Conservation (phyloP, 2,888 invertebrate genomes). For the Amiota mariae region DNA sequence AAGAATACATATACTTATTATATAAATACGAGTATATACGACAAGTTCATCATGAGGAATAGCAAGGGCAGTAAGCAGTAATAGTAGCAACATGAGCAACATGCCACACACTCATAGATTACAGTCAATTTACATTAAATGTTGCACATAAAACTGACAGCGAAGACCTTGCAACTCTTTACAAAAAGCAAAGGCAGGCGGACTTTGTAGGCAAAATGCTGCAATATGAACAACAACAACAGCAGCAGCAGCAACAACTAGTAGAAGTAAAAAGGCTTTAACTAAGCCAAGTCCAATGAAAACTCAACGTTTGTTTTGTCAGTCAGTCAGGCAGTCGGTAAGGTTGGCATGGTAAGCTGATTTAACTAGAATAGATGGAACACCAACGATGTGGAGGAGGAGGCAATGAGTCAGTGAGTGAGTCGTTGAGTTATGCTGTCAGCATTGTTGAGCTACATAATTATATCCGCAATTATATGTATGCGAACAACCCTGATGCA, state of each 20-base stretch:
- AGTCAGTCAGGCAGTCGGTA: constrained; percentile 1
- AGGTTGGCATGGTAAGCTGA: neutral
- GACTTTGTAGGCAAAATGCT: constrained; percentile 10
- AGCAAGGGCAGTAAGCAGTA: constrained; percentile 1
- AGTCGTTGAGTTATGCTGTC: neutral
- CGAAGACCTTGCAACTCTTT: constrained; percentile 46
- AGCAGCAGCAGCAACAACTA: neutral
- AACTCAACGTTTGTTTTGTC: constrained; percentile 1
- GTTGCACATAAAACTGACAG: constrained; percentile 50
- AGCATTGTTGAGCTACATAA: constrained; percentile 24
- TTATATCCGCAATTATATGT: constrained; percentile 26
- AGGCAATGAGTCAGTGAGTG: neutral
- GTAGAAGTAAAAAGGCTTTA: neutral
- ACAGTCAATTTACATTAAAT: constrained; percentile 53
- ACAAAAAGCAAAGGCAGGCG: neutral
- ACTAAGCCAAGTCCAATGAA: constrained; percentile 10
- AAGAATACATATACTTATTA: no score
- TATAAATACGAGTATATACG: neutral
- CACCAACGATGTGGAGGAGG: neutral
- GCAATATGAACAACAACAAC: constrained; percentile 10
- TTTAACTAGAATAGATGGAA: no score
- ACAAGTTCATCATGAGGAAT: constrained; percentile 7
- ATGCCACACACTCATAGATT: constrained; percentile 23
- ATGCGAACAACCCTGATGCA: neutral
- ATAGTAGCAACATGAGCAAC: neutral